Evolutionary conservation across 53 echinoderm and acorn worm species (phyloP).

Genomic region (Antedon mediterranea): DNA sequence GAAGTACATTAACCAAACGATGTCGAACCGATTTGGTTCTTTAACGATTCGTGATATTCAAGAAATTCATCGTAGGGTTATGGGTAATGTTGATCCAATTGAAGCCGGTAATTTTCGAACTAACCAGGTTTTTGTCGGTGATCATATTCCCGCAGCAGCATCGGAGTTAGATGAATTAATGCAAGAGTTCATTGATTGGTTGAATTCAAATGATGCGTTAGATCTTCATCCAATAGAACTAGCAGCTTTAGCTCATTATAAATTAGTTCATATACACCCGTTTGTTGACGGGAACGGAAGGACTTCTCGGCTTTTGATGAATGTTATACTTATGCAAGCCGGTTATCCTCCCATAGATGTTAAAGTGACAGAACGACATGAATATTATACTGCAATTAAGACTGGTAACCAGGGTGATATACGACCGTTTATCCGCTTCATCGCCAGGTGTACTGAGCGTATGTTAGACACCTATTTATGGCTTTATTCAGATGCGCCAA

Average conservation of each 20-base stretch:
- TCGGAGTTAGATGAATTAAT: conserved; percentile 42
- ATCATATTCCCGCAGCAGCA: conserved; percentile 71
- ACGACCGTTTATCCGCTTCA: conserved; percentile 86
- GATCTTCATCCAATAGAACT: conserved; percentile 78
- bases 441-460: conserved; percentile 43
- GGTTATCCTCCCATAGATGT: conserved; percentile 89
- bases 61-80: conserved; percentile 71
- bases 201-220: conserved; percentile 61
- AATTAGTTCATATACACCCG: conserved; percentile 85
- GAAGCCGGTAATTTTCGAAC: conserved; percentile 71
- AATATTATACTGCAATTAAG: conserved; percentile 69
- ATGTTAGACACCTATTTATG: conserved; percentile 81
- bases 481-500: conserved; percentile 29
- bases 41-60: conserved; percentile 63
- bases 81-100: conserved; percentile 68
- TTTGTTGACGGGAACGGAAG: conserved; percentile 86
- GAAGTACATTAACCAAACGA: conserved; percentile 77
- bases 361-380: conserved; percentile 53
- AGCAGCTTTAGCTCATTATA: conserved; percentile 85
- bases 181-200: conserved; percentile 71
- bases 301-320: conserved; percentile 86
- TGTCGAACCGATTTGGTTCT: conserved; percentile 55
- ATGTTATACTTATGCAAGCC: conserved; percentile 61
- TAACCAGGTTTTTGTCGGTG: conserved; percentile 85
- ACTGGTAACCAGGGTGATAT: conserved; percentile 74